Conservation (phyloP, 2,113 vertebrate genomes). For the Pedetes capensis region DNA sequence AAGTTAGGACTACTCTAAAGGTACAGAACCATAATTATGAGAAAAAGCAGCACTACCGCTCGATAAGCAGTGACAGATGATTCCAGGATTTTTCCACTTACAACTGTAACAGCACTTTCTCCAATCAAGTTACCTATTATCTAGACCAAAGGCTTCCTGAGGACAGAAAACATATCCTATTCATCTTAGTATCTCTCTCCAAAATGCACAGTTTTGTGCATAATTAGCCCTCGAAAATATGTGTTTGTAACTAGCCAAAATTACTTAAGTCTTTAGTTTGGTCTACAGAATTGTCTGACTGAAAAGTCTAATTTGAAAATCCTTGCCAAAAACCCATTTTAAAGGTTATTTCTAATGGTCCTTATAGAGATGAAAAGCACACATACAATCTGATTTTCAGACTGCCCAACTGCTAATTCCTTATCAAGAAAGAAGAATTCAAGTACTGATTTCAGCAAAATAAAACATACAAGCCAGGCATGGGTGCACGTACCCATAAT, state of each 20-base stretch:
- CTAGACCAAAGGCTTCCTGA: not conserved
- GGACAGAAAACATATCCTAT: not conserved
- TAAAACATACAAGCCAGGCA: not conserved
- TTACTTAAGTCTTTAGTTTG: constrained; percentile 6
- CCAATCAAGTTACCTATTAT: not conserved
- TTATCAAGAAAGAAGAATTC: constrained; percentile 38
- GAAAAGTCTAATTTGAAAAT: constrained; percentile 20
- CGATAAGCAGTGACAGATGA: not conserved
- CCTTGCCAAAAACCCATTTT: not conserved
- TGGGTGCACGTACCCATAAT: not conserved
- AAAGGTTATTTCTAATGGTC: constrained; percentile 10
- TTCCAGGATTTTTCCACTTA: not conserved
- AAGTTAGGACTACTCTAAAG: not conserved
- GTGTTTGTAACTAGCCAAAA: not conserved
- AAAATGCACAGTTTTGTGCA: not conserved
- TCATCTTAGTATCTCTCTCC: not conserved
- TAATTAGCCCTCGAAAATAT: constrained; percentile 6
- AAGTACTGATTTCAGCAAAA: constrained; percentile 45
- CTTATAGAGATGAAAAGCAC: constrained; percentile 41
- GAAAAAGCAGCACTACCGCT: not conserved
- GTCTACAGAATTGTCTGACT: not conserved
- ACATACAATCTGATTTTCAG: constrained; percentile 17
- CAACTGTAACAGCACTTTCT: not conserved
- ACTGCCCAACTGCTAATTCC: constrained; percentile 1
- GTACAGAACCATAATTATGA: not conserved